phyloP scores from a whole-genome alignment of 2,888 invertebrate species.

The Nyleta sp. region DNA sequence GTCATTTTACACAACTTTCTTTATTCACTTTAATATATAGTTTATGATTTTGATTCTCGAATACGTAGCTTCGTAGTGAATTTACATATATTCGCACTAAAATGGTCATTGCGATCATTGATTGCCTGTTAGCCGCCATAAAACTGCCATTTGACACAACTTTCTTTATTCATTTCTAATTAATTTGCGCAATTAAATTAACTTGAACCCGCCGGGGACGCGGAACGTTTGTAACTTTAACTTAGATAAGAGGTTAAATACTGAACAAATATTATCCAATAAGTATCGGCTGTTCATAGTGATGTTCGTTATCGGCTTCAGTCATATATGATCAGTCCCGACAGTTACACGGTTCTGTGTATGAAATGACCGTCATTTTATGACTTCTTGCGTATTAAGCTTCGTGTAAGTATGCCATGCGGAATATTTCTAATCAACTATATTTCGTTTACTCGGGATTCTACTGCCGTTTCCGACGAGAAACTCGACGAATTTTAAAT shows the following conservation, averaged over 20 bases:
- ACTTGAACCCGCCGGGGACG: not conserved
- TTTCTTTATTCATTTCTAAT: constrained; percentile 40
- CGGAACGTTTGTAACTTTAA: constrained; percentile 15
- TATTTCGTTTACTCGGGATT: constrained; percentile 8
- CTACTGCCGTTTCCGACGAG: not conserved
- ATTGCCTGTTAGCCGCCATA: constrained; percentile 26
- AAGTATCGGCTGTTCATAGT: constrained; percentile 11
- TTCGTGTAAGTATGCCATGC: constrained; percentile 32
- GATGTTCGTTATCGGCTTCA: constrained; percentile 40
- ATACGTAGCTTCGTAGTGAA: constrained; percentile 6
- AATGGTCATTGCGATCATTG: constrained; percentile 17
- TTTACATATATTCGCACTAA: constrained; percentile 27
- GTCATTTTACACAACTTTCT: too few species aligned
- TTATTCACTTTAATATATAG: too few species aligned
- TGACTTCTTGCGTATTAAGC: constrained; percentile 40
- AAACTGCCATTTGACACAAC: constrained; percentile 29
- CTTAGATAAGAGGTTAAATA: constrained; percentile 40
- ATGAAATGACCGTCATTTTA: constrained; percentile 43
- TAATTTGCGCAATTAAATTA: constrained; percentile 26
- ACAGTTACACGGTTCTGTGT: constrained; percentile 36
- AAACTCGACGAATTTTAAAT: too few species aligned
- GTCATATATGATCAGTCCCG: constrained; percentile 27
- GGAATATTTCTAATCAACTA: constrained; percentile 25
- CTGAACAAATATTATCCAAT: constrained; percentile 1
- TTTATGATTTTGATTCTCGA: too few species aligned